Evolutionary conservation across 2,113 vertebrate species (phyloP), one percentile per base, ranked within the genome.

Genomic region (Promerops cafer): DNA sequence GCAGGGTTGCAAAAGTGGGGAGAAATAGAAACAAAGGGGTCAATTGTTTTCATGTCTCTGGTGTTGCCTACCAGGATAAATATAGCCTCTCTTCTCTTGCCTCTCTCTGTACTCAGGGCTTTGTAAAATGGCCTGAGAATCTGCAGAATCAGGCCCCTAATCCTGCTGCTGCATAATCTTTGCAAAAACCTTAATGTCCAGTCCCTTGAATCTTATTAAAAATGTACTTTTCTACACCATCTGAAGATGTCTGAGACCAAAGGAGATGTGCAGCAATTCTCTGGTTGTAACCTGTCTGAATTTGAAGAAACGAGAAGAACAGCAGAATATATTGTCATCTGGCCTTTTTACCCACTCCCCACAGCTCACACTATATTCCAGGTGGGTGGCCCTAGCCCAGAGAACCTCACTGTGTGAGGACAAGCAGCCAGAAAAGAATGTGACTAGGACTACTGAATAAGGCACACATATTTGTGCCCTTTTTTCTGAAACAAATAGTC

Each of bases 1-100:
- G 94, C 87, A 96, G 63, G 59, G 44, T 74, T 96, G 93, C 93
- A 80, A 80, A 97, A 90, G 47, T 87, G 89, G 93, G 91, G 90
- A 91, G 61, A 90, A 95, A 91, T 47, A 90, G 96, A 97, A 96
- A 96, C 93, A 94, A 96, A 96, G 71, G 94, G 93, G 93, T 96
- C 87, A 90, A 91, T 91, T 96, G 90, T 95, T 97, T 93, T 91
- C 71, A 83, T 28, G 75, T 86, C 66, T 87, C 88, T 91, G 44
- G 45, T 79, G 82, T 79, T 89, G 86, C 68, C 68, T 93, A 80
- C 47, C 40, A 92, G 83, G 93, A 86, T 83, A 97, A 90, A 95
- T 90, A 96, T 77, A 95, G 64, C 50, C 31, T 93, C 72, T 74
- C 76, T 37, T 94, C 64, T 88, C 50, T 66, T 66, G 83, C 59